These are phyloP conservation scores for Burhinus oedicnemus DNA, from an alignment of 2,113 vertebrate genomes.

Conservation along the genomic window DNA sequence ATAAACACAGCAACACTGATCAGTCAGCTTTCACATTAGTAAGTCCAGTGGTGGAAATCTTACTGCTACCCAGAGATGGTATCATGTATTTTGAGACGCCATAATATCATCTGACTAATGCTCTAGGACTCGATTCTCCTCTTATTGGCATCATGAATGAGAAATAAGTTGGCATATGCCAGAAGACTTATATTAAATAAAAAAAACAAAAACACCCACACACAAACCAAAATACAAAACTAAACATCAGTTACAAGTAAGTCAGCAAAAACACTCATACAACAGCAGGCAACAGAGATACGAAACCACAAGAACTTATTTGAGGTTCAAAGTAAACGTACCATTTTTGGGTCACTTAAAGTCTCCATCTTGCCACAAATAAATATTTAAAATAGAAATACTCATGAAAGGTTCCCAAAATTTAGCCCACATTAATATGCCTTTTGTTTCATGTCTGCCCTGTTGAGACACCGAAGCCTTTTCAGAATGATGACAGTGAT, in stretches of 20 bases:
- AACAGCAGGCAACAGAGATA: not conserved
- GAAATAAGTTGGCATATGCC: not conserved
- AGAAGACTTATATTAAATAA: not conserved
- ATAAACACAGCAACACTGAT: not conserved
- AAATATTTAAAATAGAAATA: not conserved
- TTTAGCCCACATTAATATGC: not conserved
- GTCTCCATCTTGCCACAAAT: not conserved
- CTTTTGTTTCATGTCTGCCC: not conserved
- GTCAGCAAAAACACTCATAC: not conserved
- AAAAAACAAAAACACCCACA: accelerated
- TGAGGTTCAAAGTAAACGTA: not conserved
- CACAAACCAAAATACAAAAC: not conserved
- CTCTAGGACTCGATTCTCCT: not conserved
- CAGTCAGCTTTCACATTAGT: not conserved
- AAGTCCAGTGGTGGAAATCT: not conserved
- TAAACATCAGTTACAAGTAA: not conserved
- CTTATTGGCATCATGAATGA: not conserved
- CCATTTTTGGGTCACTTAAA: not conserved
- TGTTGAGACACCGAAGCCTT: not conserved
- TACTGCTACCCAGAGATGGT: not conserved
- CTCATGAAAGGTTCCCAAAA: not conserved
- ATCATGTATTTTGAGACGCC: not conserved
- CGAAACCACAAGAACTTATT: not conserved
- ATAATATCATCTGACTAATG: not conserved
- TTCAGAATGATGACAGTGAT: not conserved